phyloP scores from a whole-genome alignment of 2,888 invertebrate genomes.

The Tachina fera region DNA sequence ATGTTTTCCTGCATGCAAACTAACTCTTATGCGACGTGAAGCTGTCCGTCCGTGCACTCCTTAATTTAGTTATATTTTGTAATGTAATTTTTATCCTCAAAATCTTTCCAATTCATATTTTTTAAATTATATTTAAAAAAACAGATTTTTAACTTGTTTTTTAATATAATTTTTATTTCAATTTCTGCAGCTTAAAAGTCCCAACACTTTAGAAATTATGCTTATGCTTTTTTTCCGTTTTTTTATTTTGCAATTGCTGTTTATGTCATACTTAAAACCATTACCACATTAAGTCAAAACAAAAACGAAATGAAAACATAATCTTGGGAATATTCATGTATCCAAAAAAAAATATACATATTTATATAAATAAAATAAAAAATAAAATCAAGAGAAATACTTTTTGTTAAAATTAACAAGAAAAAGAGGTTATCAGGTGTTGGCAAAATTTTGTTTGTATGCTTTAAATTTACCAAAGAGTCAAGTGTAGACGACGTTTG shows the following conservation, averaged over 20 bases:
- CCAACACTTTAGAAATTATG: too few species aligned
- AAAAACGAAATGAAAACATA: constrained; percentile 25
- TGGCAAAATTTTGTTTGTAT: constrained; percentile 32
- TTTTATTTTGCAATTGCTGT: neutral
- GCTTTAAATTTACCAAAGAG: constrained; percentile 28
- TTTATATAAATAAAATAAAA: too few species aligned
- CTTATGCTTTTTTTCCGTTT: neutral
- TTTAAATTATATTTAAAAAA: too few species aligned
- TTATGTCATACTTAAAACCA: neutral
- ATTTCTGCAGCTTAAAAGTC: too few species aligned
- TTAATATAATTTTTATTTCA: too few species aligned
- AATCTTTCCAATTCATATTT: too few species aligned
- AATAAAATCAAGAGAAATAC: constrained; percentile 23
- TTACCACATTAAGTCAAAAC: constrained; percentile 17
- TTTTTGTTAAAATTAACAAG: neutral
- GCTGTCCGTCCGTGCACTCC: too few species aligned
- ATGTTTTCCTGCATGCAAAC: too few species aligned
- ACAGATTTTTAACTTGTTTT: too few species aligned
- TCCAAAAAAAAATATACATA: constrained; percentile 6
- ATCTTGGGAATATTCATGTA: constrained; percentile 58
- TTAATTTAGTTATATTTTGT: too few species aligned
- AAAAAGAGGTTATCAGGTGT: constrained; percentile 43
- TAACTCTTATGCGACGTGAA: too few species aligned
- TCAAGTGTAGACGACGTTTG: constrained; percentile 22
- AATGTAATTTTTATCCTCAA: too few species aligned